phyloP scores from a whole-genome alignment of 2,113 vertebrate species.

The Sorex araneus region DNA sequence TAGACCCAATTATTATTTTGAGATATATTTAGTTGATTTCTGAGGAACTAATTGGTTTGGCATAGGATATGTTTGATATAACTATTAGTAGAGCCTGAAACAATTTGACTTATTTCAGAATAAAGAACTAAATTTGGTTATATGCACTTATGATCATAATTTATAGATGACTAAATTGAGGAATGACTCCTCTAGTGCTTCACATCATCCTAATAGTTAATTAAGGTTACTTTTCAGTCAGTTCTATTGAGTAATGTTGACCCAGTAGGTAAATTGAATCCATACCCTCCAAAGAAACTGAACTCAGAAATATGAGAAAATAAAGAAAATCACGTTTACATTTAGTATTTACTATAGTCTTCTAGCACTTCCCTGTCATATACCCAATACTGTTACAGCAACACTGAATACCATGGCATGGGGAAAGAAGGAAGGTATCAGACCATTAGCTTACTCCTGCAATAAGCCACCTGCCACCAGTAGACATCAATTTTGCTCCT shows the following conservation, averaged over 20 bases:
- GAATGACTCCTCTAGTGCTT: neutral
- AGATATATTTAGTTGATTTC: slow-evolving; percentile 72
- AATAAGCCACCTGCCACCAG: neutral
- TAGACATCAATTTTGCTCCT: neutral
- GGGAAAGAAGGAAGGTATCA: neutral
- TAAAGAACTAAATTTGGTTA: slow-evolving; percentile 45
- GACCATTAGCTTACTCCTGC: neutral
- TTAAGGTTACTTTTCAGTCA: neutral
- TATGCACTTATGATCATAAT: neutral
- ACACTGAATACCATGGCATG: neutral
- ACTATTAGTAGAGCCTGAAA: slow-evolving; percentile 59
- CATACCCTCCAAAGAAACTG: neutral
- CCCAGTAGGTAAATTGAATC: neutral
- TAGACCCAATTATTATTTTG: slow-evolving; percentile 74
- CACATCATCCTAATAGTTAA: neutral
- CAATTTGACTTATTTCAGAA: slow-evolving; percentile 58
- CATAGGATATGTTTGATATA: slow-evolving; percentile 63
- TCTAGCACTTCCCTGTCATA: neutral
- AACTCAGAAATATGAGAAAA: slow-evolving; percentile 11
- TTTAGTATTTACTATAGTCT: neutral
- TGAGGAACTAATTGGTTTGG: slow-evolving; percentile 65
- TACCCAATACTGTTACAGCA: neutral
- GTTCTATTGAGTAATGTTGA: neutral
- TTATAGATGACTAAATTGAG: slow-evolving; percentile 41
- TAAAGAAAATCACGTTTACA: neutral